Conservation (phyloP, 23 tunicate genomes). For the Trididemnum nubilum region DNA sequence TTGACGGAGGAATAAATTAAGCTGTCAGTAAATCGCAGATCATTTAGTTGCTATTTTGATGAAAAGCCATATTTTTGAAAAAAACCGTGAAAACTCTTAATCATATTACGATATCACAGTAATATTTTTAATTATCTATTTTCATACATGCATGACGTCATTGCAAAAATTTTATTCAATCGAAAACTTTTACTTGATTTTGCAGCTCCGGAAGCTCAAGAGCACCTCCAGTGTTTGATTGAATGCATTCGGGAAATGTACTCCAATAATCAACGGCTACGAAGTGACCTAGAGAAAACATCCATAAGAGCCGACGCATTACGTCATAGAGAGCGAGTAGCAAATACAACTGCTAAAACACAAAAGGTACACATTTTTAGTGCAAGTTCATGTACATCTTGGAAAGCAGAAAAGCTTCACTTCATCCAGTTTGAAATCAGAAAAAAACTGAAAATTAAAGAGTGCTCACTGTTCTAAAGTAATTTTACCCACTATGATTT, state of each 20-base stretch:
- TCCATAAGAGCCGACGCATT: slow-evolving; percentile 26
- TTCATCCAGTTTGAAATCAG: neutral
- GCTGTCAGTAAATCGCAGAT: no score
- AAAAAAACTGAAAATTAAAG: neutral
- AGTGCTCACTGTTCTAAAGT: neutral
- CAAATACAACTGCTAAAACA: neutral
- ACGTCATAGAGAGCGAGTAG: neutral
- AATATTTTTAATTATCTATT: no score
- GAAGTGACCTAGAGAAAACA: slow-evolving; percentile 33
- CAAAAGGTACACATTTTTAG: neutral
- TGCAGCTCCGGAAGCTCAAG: slow-evolving; percentile 22
- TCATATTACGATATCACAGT: no score
- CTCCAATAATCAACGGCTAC: neutral
- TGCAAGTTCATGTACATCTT: neutral
- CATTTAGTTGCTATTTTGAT: no score
- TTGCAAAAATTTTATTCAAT: no score
- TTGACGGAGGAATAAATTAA: no score
- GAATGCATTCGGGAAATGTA: slow-evolving; percentile 43
- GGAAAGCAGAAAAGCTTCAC: neutral
- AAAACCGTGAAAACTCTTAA: no score
- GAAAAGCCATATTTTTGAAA: no score
- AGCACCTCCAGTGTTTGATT: slow-evolving; percentile 45
- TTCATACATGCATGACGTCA: no score
- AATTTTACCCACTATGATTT: no score
- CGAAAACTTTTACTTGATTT: no score